A percentile compares a stretch with the other conserved stretches of the same genome.
These are phyloP conservation scores for Drosophila bipectinata DNA, from an alignment of 1,140 invertebrate species.

Conservation along the genomic window DNA sequence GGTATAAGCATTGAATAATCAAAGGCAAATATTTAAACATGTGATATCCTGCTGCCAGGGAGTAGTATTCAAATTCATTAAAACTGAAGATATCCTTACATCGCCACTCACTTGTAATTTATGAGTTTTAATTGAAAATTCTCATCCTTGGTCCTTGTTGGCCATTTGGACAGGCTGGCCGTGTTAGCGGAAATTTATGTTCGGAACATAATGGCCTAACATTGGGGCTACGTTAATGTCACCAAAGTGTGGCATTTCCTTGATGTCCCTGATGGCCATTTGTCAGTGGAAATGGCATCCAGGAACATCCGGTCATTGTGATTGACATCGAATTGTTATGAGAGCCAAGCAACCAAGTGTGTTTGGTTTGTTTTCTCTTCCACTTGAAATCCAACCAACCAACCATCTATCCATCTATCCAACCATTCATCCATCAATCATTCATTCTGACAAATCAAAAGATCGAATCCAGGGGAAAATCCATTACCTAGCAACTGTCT, in stretches of 20 bases:
- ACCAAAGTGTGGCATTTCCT: constrained; percentile 64
- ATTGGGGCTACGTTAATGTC: constrained; percentile 63
- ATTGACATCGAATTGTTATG: constrained; percentile 27
- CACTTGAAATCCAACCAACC: neutral
- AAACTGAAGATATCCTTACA: constrained; percentile 16
- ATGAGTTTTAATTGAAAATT: constrained; percentile 82
- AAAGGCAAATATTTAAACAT: constrained; percentile 81
- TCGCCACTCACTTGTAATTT: constrained; percentile 47
- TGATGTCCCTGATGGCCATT: constrained; percentile 59
- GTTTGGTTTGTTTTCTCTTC: neutral
- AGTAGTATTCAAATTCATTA: constrained; percentile 56
- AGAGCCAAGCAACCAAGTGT: neutral
- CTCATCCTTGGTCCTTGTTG: neutral
- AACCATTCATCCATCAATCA: neutral
- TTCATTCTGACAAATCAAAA: neutral
- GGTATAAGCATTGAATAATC: constrained; percentile 57
- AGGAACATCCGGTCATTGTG: constrained; percentile 27
- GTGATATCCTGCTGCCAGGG: constrained; percentile 20
- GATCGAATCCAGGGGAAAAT: neutral
- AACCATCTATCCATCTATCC: neutral
- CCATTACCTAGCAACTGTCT: constrained; percentile 1
- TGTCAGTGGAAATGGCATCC: constrained; percentile 48
- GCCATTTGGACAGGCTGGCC: constrained; percentile 16
- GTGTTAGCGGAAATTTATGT: constrained; percentile 74
- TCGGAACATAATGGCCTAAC: constrained; percentile 67